Evolutionary conservation across 1,140 invertebrate species (phyloP).

Genomic region (Rhysida immarginata): DNA sequence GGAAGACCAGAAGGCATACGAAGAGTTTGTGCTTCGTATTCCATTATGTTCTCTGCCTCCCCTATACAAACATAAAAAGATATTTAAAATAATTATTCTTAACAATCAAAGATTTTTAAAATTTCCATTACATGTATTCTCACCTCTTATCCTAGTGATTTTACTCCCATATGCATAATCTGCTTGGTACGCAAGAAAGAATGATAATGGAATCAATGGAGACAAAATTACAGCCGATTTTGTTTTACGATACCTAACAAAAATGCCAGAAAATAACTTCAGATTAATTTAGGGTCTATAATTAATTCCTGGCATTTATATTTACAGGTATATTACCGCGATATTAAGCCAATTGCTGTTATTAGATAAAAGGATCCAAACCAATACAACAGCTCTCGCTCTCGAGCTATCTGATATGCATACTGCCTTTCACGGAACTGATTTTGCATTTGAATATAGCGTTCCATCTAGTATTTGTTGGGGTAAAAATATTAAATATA

Average conservation of each 20-base stretch:
- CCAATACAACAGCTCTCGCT: slow-evolving; percentile 55
- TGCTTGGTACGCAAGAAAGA: slow-evolving; percentile 51
- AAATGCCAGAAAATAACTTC: background rate
- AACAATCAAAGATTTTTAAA: background rate
- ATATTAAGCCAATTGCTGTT: slow-evolving; percentile 36
- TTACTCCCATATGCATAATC: slow-evolving; percentile 63
- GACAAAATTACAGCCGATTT: slow-evolving; percentile 40
- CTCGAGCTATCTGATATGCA: slow-evolving; percentile 50
- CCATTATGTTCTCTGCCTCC: slow-evolving; percentile 62
- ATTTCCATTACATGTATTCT: slow-evolving; percentile 14
- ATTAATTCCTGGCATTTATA: background rate
- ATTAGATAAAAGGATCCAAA: slow-evolving; percentile 48
- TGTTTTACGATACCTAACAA: slow-evolving; percentile 41
- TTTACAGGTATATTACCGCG: slow-evolving; percentile 34
- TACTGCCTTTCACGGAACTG: slow-evolving; percentile 54
- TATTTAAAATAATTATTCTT: background rate
- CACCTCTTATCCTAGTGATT: slow-evolving; percentile 53
- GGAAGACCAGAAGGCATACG: slow-evolving; percentile 51
- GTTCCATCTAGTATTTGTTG: slow-evolving; percentile 37
- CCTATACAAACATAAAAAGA: slow-evolving; percentile 31
- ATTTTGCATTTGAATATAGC: slow-evolving; percentile 62
- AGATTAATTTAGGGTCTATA: background rate
- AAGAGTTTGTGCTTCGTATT: slow-evolving; percentile 47
- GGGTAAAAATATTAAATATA: no score
- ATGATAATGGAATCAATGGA: slow-evolving; percentile 49